phyloP scores from a whole-genome alignment of 2,888 invertebrate species.

The Oscheius sp. region DNA sequence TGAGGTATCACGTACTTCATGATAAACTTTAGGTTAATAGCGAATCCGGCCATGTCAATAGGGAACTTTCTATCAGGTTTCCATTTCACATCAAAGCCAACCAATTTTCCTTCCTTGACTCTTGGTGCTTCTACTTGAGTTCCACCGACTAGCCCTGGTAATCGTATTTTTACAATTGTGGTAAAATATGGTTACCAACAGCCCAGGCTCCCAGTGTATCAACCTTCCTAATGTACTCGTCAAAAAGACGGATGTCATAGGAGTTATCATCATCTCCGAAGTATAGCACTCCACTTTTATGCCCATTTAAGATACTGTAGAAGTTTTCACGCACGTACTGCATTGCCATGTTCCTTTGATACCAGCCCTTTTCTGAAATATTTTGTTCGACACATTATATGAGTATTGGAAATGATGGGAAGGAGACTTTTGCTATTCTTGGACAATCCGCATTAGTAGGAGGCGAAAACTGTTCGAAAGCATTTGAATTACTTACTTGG shows the following conservation, averaged over 20 bases:
- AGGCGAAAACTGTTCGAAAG: too few relatives aligned
- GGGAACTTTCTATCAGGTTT: constrained; percentile 58
- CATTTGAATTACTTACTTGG: constrained; percentile 42
- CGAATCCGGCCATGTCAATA: constrained; percentile 67
- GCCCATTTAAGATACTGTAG: constrained; percentile 16
- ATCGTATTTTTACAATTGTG: neutral
- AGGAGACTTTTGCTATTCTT: neutral
- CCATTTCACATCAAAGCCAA: constrained; percentile 60
- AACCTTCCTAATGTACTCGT: constrained; percentile 52
- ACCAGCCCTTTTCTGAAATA: constrained; percentile 60
- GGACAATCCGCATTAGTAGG: too few relatives aligned
- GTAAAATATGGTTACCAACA: constrained; percentile 43
- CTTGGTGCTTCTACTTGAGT: constrained; percentile 56
- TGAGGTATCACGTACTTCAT: constrained; percentile 37
- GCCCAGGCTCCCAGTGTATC: constrained; percentile 52
- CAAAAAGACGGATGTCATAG: constrained; percentile 53
- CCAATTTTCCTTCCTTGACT: constrained; percentile 56
- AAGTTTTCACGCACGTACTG: constrained; percentile 50
- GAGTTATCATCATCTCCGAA: constrained; percentile 59
- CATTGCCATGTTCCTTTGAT: constrained; percentile 60
- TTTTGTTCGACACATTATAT: neutral
- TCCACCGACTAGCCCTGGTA: constrained; percentile 60
- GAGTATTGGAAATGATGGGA: neutral
- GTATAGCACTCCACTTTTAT: constrained; percentile 47
- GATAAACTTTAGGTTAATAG: constrained; percentile 52